Base-by-base conservation (phyloP, 2,888 invertebrate genomes). In the Chymomyza procnemis region DNA sequence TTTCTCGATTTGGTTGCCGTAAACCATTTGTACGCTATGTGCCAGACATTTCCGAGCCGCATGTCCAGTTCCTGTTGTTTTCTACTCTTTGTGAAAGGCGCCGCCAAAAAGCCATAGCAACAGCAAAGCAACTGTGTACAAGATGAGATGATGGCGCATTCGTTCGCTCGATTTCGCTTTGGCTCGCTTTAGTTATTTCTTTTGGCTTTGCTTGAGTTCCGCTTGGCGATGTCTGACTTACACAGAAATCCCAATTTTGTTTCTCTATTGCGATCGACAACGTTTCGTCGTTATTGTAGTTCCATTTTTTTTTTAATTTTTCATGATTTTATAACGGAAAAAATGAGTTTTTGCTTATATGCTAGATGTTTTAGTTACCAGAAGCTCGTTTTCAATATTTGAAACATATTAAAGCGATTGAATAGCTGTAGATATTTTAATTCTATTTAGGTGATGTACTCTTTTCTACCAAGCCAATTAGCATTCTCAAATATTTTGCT, bases 11-110 rank as follows among this genome's bases (percentile, higher is more conserved):
- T 34, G 80, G 70, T 69, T 82, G 75, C 79, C 75, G 72, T 72
- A 77, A 55, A 80, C 72, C 80, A 81, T 83, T 81, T 81, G 81
- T 79, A 78, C 73, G 71, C 78, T 79, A 76, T 80, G 69, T 76
- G 70, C 70, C 76, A 78, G 79, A 81, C 83, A 81, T 81, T 83
- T 85, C 83, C 78, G 83, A 71, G 80, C 80, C 76, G 82, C 78
- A 84, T 85, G 75, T 79, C 75, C 80, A 79, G 76, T 82, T 82
- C 75, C 78, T 81, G 74, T 67, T 69, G 55, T 52, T 65, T 60
- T n/a, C 50, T 18, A 22, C 14, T 19, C 52, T 54, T 54, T 41
- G 12, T 12, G 34, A 12, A 41, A 12, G 34, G 34, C 34, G 34
- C 34, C 34, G 12, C 2, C 12, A 12, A 41, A 41, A 41, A 41